Evolutionary conservation across 2,888 invertebrate species (phyloP).

Genomic region (Helobdella robusta): DNA sequence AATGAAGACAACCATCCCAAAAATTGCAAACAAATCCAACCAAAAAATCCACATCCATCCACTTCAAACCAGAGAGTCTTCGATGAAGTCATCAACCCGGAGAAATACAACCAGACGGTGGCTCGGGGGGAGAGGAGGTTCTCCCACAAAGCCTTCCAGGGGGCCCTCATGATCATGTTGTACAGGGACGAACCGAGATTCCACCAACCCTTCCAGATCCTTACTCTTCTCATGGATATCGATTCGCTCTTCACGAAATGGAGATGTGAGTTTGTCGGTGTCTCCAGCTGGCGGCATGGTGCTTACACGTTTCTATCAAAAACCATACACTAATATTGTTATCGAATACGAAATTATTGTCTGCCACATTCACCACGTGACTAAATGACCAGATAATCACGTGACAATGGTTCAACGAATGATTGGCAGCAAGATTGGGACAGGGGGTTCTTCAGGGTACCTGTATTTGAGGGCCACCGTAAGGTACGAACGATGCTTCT

Average conservation of each 20-base stretch:
- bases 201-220: conserved; percentile 90
- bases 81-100: conserved; percentile 76
- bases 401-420: conserved; percentile 96
- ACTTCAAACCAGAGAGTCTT: conserved; percentile 62
- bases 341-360: background rate
- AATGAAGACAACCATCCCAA: no score
- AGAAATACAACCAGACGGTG: conserved; percentile 71
- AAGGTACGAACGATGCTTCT: conserved; percentile 57
- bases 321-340: no score
- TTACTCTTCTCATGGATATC: conserved; percentile 89
- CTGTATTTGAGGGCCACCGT: conserved; percentile 91
- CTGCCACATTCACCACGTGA: background rate
- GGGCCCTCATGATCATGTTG: conserved; percentile 93
- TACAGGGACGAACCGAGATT: conserved; percentile 88
- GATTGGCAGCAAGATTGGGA: conserved; percentile 88
- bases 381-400: conserved; percentile 82
- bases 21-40: no score
- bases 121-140: conserved; percentile 78
- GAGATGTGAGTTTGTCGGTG: conserved; percentile 74
- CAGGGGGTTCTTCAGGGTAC: conserved; percentile 95
- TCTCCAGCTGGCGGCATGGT: no score
- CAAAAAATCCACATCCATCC: no score
- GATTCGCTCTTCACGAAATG: conserved; percentile 96
- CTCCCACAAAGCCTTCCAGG: conserved; percentile 81
- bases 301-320: no score